Conservation (phyloP, 2,888 invertebrate species). For the Mantis religiosa region DNA sequence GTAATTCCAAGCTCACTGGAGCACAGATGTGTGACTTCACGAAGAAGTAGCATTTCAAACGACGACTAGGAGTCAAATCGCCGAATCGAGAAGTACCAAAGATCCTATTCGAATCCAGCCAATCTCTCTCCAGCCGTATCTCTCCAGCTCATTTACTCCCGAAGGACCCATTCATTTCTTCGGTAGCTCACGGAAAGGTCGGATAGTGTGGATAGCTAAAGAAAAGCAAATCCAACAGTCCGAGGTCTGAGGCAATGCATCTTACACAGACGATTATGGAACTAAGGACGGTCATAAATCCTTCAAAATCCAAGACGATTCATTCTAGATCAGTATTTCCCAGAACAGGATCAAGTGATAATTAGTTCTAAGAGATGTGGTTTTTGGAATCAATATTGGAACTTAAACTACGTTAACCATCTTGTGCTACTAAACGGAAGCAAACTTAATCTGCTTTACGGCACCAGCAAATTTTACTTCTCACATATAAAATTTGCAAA, state of each 20-base stretch:
- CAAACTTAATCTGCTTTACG: too few species aligned
- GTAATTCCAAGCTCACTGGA: not conserved
- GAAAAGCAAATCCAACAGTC: not conserved
- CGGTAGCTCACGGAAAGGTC: not conserved
- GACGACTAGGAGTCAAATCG: not conserved
- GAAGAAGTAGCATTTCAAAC: not conserved
- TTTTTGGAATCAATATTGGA: too few species aligned
- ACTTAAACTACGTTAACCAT: too few species aligned
- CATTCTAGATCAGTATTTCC: not conserved
- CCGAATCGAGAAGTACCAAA: not conserved
- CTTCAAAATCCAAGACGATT: not conserved
- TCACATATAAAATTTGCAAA: too few species aligned
- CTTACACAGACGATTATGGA: not conserved
- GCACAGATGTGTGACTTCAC: not conserved
- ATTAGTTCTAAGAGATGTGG: not conserved
- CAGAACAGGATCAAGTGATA: not conserved
- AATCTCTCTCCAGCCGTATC: not conserved
- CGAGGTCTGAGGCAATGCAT: not conserved
- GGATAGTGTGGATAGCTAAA: not conserved
- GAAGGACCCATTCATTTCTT: not conserved
- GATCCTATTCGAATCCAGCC: not conserved
- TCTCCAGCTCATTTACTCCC: constrained; percentile 3
- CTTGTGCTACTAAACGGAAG: too few species aligned
- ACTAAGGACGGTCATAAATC: not conserved
- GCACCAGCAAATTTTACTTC: too few species aligned